Evolutionary conservation across 2,113 vertebrate species (phyloP).

Genomic region (Acanthisitta chloris): DNA sequence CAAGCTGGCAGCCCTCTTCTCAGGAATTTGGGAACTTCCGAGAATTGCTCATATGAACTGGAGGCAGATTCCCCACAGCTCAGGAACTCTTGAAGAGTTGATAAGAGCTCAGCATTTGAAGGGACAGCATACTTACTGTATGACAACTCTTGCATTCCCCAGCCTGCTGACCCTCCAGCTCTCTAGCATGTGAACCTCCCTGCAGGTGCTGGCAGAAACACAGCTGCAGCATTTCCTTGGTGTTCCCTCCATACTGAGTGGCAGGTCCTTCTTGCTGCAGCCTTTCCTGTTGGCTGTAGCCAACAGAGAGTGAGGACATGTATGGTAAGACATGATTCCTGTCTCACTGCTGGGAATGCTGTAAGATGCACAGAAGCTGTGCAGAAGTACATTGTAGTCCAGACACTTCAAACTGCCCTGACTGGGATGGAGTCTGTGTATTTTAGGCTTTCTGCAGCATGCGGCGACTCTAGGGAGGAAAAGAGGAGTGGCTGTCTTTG

Average conservation of each 20-base stretch:
- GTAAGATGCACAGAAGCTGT: neutral
- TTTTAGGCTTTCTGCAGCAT: neutral
- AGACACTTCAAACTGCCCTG: neutral
- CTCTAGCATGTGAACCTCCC: neutral
- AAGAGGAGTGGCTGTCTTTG: neutral
- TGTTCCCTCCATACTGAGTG: accelerated
- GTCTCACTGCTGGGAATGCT: neutral
- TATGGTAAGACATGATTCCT: neutral
- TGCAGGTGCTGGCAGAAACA: neutral
- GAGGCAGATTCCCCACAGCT: neutral
- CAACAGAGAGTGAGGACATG: neutral
- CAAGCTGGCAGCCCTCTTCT: neutral
- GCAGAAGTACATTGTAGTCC: neutral
- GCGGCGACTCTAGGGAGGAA: neutral
- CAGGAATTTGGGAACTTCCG: neutral
- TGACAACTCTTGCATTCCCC: neutral
- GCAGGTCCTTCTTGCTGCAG: neutral
- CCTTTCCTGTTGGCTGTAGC: neutral
- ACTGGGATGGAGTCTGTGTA: neutral
- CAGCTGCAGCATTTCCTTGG: neutral
- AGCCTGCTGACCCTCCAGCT: neutral
- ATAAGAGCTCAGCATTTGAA: neutral
- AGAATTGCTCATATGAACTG: neutral
- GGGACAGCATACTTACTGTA: neutral
- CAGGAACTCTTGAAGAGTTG: neutral